These are phyloP conservation scores for Amblyjoppa proteus DNA, from an alignment of 2,888 invertebrate genomes.

Conservation along the genomic window DNA sequence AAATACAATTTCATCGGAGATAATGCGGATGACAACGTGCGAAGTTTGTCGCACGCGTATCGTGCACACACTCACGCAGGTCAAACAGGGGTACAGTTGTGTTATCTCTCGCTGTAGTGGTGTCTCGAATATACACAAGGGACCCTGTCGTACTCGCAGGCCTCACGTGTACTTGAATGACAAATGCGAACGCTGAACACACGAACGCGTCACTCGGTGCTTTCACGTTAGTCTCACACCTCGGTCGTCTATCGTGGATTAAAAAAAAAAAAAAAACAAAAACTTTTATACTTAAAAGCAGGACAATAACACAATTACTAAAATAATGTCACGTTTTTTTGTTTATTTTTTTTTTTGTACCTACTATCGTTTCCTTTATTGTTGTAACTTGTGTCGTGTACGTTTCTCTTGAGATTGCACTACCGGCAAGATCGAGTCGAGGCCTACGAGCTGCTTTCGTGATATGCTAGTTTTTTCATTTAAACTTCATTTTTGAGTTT, in stretches of 20 bases:
- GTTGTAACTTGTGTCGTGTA: conserved; percentile 35
- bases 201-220: not conserved
- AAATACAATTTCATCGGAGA: conserved; percentile 76
- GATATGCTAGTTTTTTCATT: conserved; percentile 63
- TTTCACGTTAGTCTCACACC: not conserved
- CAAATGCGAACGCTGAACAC: conserved; percentile 53
- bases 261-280: not conserved
- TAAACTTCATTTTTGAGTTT: conserved; percentile 5
- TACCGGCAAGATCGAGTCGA: conserved; percentile 55
- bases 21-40: conserved; percentile 74
- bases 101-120: not conserved
- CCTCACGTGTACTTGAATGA: conserved; percentile 43
- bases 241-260: not conserved
- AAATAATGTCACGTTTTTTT: not conserved
- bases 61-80: conserved; percentile 11
- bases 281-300: not conserved
- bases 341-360: not conserved
- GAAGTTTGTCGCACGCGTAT: conserved; percentile 50
- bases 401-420: conserved; percentile 50
- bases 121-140: not conserved
- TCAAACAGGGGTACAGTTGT: conserved; percentile 7
- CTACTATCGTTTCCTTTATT: conserved; percentile 42
- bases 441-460: conserved; percentile 45
- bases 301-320: not conserved
- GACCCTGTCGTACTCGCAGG: conserved; percentile 26